Percentiles rank a stretch among this genome's conserved stretches.
phyloP scores from a whole-genome alignment of 2,888 invertebrate genomes.

The Andrena flavipes region DNA sequence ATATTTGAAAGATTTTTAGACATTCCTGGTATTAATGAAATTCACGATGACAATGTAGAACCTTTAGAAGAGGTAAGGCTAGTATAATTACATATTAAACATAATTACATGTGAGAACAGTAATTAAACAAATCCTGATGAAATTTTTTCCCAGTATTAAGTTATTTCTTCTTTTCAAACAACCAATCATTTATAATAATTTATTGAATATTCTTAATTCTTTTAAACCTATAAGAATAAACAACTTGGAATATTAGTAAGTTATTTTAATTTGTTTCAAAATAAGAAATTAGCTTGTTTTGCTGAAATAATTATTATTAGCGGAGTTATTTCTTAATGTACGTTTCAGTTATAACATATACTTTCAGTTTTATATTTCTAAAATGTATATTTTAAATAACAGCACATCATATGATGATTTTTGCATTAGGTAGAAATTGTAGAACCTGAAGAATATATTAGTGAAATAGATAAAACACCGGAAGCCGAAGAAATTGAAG shows the following conservation, averaged over 20 bases:
- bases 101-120: neutral
- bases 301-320: neutral
- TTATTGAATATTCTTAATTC: neutral
- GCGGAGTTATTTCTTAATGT: neutral
- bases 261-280: neutral
- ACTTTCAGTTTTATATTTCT: neutral
- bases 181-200: neutral
- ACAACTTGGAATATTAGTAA: neutral
- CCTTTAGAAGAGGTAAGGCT: constrained; percentile 82
- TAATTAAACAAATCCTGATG: neutral
- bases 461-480: constrained; percentile 75
- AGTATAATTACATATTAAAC: constrained; percentile 7
- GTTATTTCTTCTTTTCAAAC: neutral
- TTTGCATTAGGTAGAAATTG: constrained; percentile 71
- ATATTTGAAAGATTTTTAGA: constrained; percentile 73
- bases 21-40: constrained; percentile 77
- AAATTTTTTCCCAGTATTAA: neutral
- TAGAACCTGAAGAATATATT: constrained; percentile 78
- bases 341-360: neutral
- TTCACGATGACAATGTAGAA: constrained; percentile 79
- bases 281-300: neutral
- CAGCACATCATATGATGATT: constrained; percentile 16
- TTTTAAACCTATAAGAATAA: neutral
- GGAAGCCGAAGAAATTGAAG: constrained; percentile 79
- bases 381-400: constrained; percentile 1